phyloP scores from a whole-genome alignment of 2,113 vertebrate genomes.

The Caloenas nicobarica region DNA sequence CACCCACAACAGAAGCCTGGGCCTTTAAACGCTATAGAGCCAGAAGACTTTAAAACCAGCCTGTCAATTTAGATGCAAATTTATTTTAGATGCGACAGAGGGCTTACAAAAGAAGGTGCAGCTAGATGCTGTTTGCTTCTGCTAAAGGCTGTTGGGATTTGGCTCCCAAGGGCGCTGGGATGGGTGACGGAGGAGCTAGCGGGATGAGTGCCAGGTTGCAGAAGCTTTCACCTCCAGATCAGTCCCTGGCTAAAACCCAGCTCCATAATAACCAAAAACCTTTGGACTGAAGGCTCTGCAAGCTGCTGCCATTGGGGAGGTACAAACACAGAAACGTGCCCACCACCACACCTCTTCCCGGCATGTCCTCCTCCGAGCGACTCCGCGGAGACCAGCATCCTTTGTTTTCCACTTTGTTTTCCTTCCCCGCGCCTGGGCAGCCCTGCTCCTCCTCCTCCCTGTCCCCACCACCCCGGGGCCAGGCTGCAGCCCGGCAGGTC shows the following conservation, averaged over 20 bases:
- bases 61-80: constrained; percentile 60
- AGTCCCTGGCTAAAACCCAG: neutral
- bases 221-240: neutral
- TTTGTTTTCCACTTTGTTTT: constrained; percentile 6
- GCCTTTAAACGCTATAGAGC: neutral
- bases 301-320: neutral
- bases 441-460: neutral
- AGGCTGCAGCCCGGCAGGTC: neutral
- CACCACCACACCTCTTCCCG: neutral
- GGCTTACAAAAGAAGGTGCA: constrained; percentile 47
- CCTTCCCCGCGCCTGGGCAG: neutral
- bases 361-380: accelerated
- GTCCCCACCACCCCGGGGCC: neutral
- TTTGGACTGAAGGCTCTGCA: neutral
- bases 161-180: neutral
- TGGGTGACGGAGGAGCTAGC: neutral
- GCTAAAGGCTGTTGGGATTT: neutral
- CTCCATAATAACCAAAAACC: neutral
- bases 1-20: neutral
- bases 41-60: constrained; percentile 33
- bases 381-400: neutral
- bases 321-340: neutral
- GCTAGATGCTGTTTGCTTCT: neutral
- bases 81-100: constrained; percentile 47
- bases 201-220: neutral